Evolutionary conservation across 2,888 invertebrate species (phyloP), one percentile per base, ranked within the genome.

Genomic region (Microdon myrmicae): DNA sequence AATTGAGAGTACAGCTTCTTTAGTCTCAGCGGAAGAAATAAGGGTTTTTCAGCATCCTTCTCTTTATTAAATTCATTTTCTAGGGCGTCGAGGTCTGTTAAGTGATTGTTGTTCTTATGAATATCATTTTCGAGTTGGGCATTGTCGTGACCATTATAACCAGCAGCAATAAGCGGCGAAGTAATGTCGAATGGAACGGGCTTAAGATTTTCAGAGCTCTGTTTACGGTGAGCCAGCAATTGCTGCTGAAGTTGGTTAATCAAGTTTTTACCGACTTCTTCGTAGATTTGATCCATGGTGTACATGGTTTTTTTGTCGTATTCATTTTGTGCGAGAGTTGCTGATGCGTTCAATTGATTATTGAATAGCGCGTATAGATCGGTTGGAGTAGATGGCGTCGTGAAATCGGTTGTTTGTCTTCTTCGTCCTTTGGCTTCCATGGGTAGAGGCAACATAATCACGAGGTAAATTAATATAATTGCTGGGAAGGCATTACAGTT

Each of bases 391-490:
- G 8, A 14, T 2, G 10, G 4, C 16, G 26, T 8, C 12, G 4
- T 10, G 12, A 31, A 31, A 13, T 14, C 22, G 12, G 20, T 26
- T 38, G 43, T 25, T 7, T 28, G 28, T 13, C 34, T 6, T 7
- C 37, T 4, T 12, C 22, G 39, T 10, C 35, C 10, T 2, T 17
- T 38, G 16, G n/a, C 17, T 20, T 35, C 19, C 22, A 16, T 8
- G 20, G 34, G 28, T 9, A 25, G 10, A 3, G 51, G 23, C 26
- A 53, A 6, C 6, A n/a, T 34, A 38, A 47, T 43, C 47, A 64
- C 31, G 43, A 64, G 22, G 58, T 47, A 64, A 47, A 53, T 53
- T 53, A 58, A 38, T 28, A 64, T 58, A 51, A 64, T 53, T 64
- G 58, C 47, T 13, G 51, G 37, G 41, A 7, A 25, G 45, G 47